Evolutionary conservation across 2,888 invertebrate species (phyloP).

Genomic region (Anticlea derivata): DNA sequence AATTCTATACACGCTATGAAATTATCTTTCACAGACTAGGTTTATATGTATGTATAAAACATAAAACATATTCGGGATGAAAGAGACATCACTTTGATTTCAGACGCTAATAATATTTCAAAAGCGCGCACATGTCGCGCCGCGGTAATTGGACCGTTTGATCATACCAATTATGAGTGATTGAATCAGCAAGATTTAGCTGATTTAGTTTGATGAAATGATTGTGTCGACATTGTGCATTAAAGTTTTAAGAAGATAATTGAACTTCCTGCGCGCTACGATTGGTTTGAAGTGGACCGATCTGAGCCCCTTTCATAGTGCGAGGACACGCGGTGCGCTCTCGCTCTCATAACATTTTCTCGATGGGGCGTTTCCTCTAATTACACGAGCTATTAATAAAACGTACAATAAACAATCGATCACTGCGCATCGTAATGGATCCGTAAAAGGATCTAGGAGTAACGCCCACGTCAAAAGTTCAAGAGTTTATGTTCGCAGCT

Average conservation of each 20-base stretch:
- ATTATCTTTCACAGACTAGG: background rate
- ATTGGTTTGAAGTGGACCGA: conserved; percentile 66
- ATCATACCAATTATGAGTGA: conserved; percentile 68
- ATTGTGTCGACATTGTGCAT: conserved; percentile 79
- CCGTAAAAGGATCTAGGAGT: conserved; percentile 49
- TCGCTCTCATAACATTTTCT: conserved; percentile 53
- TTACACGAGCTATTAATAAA: conserved; percentile 81
- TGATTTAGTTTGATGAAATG: conserved; percentile 79
- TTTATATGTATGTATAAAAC: conserved; percentile 7
- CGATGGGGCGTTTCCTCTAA: conserved; percentile 81
- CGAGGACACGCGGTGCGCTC: conserved; percentile 44
- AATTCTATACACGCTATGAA: conserved; percentile 2
- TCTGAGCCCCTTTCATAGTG: conserved; percentile 70
- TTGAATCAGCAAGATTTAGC: conserved; percentile 73
- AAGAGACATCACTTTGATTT: conserved; percentile 32
- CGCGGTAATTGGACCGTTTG: conserved; percentile 64
- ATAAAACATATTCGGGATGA: conserved; percentile 23
- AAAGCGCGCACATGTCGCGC: conserved; percentile 38
- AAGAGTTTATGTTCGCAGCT: conserved; percentile 34
- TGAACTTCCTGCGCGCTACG: conserved; percentile 78
- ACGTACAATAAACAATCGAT: conserved; percentile 66
- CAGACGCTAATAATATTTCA: conserved; percentile 27
- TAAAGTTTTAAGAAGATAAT: conserved; percentile 80
- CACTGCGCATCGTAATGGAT: conserved; percentile 58
- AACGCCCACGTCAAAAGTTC: conserved; percentile 40